These are phyloP conservation scores for Atopsyche davidsoni DNA, from an alignment of 1,140 invertebrate species.

Conservation along the genomic window DNA sequence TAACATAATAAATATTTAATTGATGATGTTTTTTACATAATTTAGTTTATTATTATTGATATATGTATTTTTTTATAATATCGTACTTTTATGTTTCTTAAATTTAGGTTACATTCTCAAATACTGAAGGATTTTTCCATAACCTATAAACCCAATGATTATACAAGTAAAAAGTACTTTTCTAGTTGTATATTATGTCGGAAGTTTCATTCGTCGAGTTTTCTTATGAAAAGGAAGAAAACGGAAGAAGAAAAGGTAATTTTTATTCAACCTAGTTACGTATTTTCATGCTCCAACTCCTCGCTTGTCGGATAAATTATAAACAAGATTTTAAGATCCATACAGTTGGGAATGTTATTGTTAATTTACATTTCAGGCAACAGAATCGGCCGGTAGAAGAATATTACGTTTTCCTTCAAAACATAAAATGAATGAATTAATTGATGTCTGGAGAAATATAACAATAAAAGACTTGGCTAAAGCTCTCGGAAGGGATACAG, in stretches of 20 bases:
- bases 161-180: background rate
- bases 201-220: constrained; percentile 12
- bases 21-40: background rate
- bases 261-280: background rate
- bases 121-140: background rate
- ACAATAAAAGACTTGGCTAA: constrained; percentile 66
- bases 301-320: background rate
- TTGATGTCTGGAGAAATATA: constrained; percentile 73
- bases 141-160: background rate
- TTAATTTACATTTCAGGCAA: constrained; percentile 29
- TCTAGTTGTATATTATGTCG: constrained; percentile 3
- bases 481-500: constrained; percentile 50
- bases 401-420: constrained; percentile 43
- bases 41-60: background rate
- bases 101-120: background rate
- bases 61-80: background rate
- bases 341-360: background rate
- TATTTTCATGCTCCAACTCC: background rate
- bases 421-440: constrained; percentile 38
- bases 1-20: background rate
- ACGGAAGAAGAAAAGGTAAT: constrained; percentile 23
- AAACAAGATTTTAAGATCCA: background rate
- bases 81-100: background rate
- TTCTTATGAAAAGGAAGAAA: constrained; percentile 18
- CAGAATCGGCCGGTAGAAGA: constrained; percentile 35